Evolutionary conservation across 2,888 invertebrate species (phyloP), one percentile per base, ranked within the genome.

Genomic region (Macropis europaea): DNA sequence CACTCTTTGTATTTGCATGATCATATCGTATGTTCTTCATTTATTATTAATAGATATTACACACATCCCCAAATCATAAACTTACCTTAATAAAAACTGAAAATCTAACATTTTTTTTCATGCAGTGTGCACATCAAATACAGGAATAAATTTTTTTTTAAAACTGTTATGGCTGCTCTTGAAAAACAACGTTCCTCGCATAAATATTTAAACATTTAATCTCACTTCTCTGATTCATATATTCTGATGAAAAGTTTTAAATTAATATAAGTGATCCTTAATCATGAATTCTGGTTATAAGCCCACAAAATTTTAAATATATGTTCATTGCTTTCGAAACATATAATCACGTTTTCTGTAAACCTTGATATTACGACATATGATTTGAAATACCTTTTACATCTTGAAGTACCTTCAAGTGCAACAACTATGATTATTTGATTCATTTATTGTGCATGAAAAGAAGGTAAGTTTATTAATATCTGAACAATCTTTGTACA

Each of bases 401-500:
- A 19, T n/a, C 15, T 32, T 11, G 9, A 19, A 43, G 30, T 42
- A 42, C 1, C 38, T 56, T n/a, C 17, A 24, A 68, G 50, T 36
- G 52, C 38, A 45, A 26, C 50, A 50, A 45, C 45, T 68, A 69
- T 52, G 50, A 45, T 60, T 50, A 36, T 57, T 52, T 7, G 24
- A 69, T 69, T 56, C 13, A 28, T 69, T 69, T 40, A 30, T 69
- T 42, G 32, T 28, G 4, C 26, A 26, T 19, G 6, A 45, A 57
- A 57, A 26, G 38, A 52, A 67, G 69, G 69, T 69, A 69, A 69
- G 69, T 69, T 69, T 69, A 69, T 69, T 57, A 9, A 7, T 6
- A 22, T 45, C 15, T 30, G 24, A 30, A 34, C 3, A 26, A 38
- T 11, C 17, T 26, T 43, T 32, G 30, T n/a, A 13, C 5, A 57